These are phyloP conservation scores for Lasioglossum lativentre DNA, from an alignment of 2,888 invertebrate species.

Conservation along the genomic window DNA sequence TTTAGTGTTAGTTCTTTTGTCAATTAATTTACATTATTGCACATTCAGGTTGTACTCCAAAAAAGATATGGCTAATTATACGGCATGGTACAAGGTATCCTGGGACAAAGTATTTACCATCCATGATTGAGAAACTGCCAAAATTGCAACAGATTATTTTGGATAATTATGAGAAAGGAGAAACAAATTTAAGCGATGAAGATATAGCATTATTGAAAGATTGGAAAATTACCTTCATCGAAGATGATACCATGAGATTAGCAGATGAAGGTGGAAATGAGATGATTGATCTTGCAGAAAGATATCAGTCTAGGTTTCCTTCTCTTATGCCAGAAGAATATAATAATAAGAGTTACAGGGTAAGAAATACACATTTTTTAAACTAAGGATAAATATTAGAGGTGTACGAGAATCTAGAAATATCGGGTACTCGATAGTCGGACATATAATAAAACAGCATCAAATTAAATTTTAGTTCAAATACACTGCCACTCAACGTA, in stretches of 20 bases:
- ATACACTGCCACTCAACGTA: slow-evolving; percentile 91
- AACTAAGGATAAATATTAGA: neutral
- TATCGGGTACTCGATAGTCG: too few relatives aligned
- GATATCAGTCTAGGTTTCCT: slow-evolving; percentile 91
- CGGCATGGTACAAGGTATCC: slow-evolving; percentile 93
- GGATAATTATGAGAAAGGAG: slow-evolving; percentile 84
- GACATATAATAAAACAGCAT: neutral
- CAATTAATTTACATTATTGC: neutral
- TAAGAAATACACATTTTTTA: slow-evolving; percentile 72
- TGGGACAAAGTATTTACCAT: slow-evolving; percentile 86
- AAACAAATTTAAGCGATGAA: slow-evolving; percentile 84
- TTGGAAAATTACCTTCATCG: slow-evolving; percentile 87
- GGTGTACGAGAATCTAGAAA: too few relatives aligned
- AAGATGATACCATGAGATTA: slow-evolving; percentile 87
- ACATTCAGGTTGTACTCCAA: slow-evolving; percentile 87
- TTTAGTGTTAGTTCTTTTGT: neutral
- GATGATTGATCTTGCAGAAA: slow-evolving; percentile 89
- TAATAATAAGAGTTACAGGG: slow-evolving; percentile 87
- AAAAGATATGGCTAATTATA: slow-evolving; percentile 90
- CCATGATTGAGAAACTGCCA: slow-evolving; percentile 86
- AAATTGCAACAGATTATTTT: slow-evolving; percentile 86
- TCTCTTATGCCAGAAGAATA: slow-evolving; percentile 87
- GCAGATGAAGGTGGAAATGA: slow-evolving; percentile 92
- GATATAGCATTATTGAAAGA: slow-evolving; percentile 85
- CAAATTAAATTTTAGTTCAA: slow-evolving; percentile 87